Evolutionary conservation across 2,797 vertebrate species (phyloP).

Genomic region (Gallirallus australis): DNA sequence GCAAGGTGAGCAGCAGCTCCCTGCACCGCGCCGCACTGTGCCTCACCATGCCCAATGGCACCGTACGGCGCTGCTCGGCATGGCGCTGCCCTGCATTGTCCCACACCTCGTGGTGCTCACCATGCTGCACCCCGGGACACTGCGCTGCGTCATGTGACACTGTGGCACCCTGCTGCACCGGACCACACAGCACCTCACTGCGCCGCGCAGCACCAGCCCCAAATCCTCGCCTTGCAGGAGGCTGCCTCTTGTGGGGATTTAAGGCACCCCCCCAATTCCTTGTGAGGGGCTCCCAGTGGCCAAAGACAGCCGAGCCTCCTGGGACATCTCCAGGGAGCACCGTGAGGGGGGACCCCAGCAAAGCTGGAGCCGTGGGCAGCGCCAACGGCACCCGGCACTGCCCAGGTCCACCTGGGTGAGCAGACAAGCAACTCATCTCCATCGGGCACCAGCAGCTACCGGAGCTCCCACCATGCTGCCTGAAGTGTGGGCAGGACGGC

Average conservation of each 20-base stretch:
- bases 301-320: accelerated
- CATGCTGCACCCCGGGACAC: not conserved
- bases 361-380: accelerated
- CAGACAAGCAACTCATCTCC: not conserved
- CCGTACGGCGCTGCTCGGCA: accelerated
- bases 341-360: accelerated
- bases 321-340: accelerated
- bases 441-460: not conserved
- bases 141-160: accelerated
- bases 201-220: too few species aligned
- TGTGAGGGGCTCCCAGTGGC: not conserved
- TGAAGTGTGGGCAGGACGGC: accelerated
- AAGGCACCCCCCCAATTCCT: not conserved
- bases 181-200: too few species aligned
- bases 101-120: too few species aligned
- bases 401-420: not conserved
- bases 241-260: not conserved
- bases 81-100: not conserved
- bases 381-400: accelerated
- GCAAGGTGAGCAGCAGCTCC: not conserved
- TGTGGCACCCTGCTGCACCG: too few species aligned
- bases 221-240: not conserved
- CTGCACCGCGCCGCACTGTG: too few species aligned
- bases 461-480: accelerated
- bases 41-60: too few species aligned